Evolutionary conservation across 2,797 vertebrate genomes (phyloP).

Genomic region (Clamator glandarius): DNA sequence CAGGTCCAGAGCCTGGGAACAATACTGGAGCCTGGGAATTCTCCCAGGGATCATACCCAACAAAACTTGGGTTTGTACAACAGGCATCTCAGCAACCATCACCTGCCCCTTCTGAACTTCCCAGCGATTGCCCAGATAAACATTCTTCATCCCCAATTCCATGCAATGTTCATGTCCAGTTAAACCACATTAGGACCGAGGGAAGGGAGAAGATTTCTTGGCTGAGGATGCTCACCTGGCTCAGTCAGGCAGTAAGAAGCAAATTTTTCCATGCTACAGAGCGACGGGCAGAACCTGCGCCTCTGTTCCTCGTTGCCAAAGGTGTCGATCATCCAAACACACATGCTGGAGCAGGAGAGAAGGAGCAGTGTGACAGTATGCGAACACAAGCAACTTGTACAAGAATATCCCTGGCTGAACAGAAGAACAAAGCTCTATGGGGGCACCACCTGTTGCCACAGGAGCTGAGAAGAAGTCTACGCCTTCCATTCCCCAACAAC

Average conservation of each 20-base stretch:
- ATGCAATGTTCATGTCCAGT: rapidly evolving
- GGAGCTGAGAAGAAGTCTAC: background rate
- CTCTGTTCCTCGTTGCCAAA: constrained; percentile 90
- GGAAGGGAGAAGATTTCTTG: background rate
- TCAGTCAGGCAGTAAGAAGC: constrained; percentile 98
- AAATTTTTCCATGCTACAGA: constrained; percentile 94
- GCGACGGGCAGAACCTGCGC: constrained; percentile 86
- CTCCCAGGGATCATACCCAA: background rate
- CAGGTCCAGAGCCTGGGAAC: background rate
- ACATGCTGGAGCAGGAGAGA: constrained; percentile 86
- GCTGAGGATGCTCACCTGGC: constrained; percentile 83
- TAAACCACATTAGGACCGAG: background rate
- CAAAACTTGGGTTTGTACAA: background rate
- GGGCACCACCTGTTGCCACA: too few species aligned
- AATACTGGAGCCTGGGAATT: background rate
- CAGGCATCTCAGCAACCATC: rapidly evolving
- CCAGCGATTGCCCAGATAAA: background rate
- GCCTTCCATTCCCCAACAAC: background rate
- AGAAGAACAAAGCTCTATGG: background rate
- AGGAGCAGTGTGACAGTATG: background rate
- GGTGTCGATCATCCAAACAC: constrained; percentile 95
- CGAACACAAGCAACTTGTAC: background rate
- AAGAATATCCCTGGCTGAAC: background rate
- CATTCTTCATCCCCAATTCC: background rate
- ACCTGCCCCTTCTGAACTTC: background rate